Percentiles rank a stretch among this genome's conserved stretches.
Evolutionary conservation across 53 echinoderm and acorn worm genomes (phyloP).

Genomic region (Paracentrotus lividus): DNA sequence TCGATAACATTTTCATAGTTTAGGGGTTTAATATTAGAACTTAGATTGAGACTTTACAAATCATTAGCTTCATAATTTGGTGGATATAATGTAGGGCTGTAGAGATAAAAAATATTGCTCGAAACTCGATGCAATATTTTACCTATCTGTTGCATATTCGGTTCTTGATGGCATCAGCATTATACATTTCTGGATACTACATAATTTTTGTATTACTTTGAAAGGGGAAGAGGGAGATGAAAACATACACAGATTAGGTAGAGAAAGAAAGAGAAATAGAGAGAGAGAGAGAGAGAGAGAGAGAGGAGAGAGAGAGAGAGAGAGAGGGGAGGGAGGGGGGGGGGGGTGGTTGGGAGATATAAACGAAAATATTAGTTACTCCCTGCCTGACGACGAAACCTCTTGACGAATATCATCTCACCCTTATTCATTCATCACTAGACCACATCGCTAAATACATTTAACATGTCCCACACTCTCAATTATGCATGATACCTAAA

Average conservation of each 20-base stretch:
- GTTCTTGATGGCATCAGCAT: not conserved
- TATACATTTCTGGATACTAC: not conserved
- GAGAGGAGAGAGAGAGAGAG: no score
- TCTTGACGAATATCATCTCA: not conserved
- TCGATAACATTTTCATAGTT: not conserved
- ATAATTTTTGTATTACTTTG: no score
- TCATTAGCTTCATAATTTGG: no score
- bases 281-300: no score
- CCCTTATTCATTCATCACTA: not conserved
- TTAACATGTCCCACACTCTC: not conserved
- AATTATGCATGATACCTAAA: not conserved
- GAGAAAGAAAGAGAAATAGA: no score
- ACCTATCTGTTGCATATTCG: not conserved
- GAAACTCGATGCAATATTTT: no score
- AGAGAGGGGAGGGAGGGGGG: no score
- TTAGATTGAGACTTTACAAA: no score
- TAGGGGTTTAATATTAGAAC: not conserved
- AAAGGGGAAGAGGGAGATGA: no score
- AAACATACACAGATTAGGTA: no score
- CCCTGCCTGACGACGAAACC: not conserved
- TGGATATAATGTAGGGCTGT: no score
- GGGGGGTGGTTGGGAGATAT: not conserved
- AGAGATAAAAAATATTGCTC: no score
- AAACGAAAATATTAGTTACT: not conserved
- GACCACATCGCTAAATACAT: conserved; percentile 12